phyloP scores from a whole-genome alignment of 2,113 vertebrate genomes.

The Alethe diademata region DNA sequence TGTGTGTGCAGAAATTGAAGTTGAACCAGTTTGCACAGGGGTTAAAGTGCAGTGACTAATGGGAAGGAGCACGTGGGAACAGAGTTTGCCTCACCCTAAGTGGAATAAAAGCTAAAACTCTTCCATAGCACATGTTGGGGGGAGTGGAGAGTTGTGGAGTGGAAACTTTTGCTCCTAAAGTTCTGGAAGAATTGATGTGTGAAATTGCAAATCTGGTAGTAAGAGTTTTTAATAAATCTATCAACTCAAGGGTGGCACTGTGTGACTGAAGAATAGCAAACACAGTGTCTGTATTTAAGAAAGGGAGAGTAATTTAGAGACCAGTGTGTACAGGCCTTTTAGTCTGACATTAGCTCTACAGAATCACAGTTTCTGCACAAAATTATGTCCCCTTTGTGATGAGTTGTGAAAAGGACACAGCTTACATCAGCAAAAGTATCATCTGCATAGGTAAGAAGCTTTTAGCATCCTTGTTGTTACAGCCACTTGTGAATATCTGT shows the following conservation, averaged over 20 bases:
- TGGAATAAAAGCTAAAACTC: not conserved
- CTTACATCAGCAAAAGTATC: not conserved
- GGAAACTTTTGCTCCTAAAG: constrained; percentile 51
- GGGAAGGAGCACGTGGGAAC: not conserved
- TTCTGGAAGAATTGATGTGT: constrained; percentile 64
- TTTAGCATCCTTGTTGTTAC: not conserved
- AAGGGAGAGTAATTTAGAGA: not conserved
- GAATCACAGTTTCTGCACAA: not conserved
- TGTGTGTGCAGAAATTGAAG: not conserved
- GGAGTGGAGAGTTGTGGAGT: not conserved
- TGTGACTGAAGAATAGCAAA: constrained; percentile 48
- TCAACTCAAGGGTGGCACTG: constrained; percentile 63
- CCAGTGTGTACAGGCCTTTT: not conserved
- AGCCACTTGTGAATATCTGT: not conserved
- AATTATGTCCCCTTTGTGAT: not conserved
- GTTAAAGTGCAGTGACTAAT: not conserved
- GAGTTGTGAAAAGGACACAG: not conserved
- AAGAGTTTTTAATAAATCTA: constrained; percentile 66
- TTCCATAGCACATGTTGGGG: not conserved
- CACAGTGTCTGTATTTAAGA: constrained; percentile 18
- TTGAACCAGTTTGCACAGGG: not conserved
- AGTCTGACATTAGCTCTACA: not conserved
- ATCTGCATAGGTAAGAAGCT: not conserved
- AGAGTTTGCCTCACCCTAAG: not conserved
- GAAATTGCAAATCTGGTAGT: constrained; percentile 69